Conservation (phyloP, 2,797 vertebrate species). For the Spinibarbus caldwelli region DNA sequence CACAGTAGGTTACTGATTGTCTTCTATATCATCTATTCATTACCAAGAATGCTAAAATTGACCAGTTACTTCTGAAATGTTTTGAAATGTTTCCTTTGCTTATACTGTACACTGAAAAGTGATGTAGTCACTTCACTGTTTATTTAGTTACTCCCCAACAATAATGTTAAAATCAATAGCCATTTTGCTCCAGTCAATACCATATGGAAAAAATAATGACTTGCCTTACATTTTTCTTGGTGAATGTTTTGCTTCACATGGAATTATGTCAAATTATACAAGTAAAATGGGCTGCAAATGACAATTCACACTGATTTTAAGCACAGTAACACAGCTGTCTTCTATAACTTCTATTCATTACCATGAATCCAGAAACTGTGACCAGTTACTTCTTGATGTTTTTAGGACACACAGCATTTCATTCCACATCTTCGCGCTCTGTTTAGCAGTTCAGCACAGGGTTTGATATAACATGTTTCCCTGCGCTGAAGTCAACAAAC, state of each 20-base stretch:
- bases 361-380: neutral
- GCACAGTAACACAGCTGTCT: neutral
- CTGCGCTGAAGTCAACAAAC: conserved; percentile 25
- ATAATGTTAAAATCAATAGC: conserved; percentile 6
- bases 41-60: neutral
- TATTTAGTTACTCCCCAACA: neutral
- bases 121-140: neutral
- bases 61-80: neutral
- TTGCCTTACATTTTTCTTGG: neutral
- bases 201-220: neutral
- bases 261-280: conserved; percentile 7
- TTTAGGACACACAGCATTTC: neutral
- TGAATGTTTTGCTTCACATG: neutral
- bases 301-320: neutral
- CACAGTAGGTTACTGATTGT: neutral
- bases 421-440: neutral
- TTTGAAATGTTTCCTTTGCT: neutral
- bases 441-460: neutral
- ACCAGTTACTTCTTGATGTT: neutral
- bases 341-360: neutral
- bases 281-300: neutral
- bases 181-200: neutral
- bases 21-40: neutral
- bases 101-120: neutral
- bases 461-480: neutral